phyloP scores from a whole-genome alignment of 2,113 vertebrate species.

The Motacilla alba region DNA sequence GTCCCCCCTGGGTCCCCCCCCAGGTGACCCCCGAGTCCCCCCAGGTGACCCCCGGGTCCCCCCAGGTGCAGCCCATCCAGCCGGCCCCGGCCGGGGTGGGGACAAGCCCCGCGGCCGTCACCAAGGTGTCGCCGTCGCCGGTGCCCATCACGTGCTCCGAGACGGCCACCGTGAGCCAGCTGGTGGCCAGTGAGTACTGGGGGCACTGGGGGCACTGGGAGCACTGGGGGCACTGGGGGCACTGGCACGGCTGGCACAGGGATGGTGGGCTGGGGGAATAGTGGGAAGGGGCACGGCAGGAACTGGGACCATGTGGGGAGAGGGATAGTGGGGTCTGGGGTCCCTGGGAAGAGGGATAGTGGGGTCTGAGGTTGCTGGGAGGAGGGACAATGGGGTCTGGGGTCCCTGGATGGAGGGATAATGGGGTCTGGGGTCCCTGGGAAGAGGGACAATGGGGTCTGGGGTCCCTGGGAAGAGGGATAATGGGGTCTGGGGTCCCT shows the following conservation, averaged over 20 bases:
- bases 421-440: too few species aligned
- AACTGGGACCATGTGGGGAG: background rate
- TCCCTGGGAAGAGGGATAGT: too few species aligned
- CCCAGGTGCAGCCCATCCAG: slow-evolving; percentile 76
- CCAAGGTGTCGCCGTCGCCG: slow-evolving; percentile 70
- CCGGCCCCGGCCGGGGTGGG: slow-evolving; percentile 79
- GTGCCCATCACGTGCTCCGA: slow-evolving; percentile 84
- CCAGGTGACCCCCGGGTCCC: too few species aligned
- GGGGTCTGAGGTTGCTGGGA: too few species aligned
- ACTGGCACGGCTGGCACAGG: background rate
- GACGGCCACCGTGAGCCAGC: slow-evolving; percentile 89
- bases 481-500: background rate
- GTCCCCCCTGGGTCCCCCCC: too few species aligned
- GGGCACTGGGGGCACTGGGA: background rate
- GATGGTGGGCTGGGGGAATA: background rate
- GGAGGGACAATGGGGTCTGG: too few species aligned
- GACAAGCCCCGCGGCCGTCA: slow-evolving; percentile 72
- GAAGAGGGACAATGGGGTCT: too few species aligned
- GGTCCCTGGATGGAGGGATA: too few species aligned
- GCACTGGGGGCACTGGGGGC: background rate
- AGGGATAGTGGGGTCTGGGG: too few species aligned
- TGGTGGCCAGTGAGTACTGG: slow-evolving; percentile 87
- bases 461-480: background rate
- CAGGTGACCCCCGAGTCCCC: too few species aligned
- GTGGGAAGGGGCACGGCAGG: background rate